These are phyloP conservation scores for Ailuropoda melanoleuca DNA, from an alignment of 2,113 vertebrate species.

Conservation along the genomic window DNA sequence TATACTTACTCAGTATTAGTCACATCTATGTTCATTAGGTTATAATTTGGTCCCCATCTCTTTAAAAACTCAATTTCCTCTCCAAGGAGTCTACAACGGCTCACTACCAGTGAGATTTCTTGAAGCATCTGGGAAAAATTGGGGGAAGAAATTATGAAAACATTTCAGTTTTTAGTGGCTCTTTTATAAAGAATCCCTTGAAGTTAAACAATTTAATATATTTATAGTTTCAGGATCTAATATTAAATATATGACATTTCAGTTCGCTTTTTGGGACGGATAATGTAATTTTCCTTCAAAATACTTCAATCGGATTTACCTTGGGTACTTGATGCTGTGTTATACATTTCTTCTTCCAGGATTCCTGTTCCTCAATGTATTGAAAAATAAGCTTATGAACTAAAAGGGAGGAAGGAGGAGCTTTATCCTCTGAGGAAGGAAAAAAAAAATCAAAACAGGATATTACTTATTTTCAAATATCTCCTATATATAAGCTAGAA, in stretches of 20 bases:
- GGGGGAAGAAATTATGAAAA: conserved; percentile 39
- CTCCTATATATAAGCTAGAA: background rate
- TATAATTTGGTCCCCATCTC: conserved; percentile 87
- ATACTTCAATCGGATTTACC: conserved; percentile 78
- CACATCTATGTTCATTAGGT: conserved; percentile 81
- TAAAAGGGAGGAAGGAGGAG: conserved; percentile 83
- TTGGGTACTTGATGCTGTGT: conserved; percentile 80
- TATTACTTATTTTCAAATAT: conserved; percentile 51
- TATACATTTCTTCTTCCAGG: conserved; percentile 82
- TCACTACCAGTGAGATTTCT: conserved; percentile 84
- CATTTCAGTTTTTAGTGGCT: conserved; percentile 26
- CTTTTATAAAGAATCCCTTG: background rate
- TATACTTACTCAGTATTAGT: conserved; percentile 83
- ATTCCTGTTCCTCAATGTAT: conserved; percentile 80
- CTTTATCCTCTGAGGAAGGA: conserved; percentile 81
- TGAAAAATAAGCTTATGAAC: conserved; percentile 86
- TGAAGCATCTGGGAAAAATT: conserved; percentile 82
- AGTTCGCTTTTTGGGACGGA: conserved; percentile 23
- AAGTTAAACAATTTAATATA: conserved; percentile 9
- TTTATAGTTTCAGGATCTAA: conserved; percentile 14
- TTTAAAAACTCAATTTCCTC: conserved; percentile 87
- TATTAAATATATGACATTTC: background rate
- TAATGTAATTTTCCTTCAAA: background rate
- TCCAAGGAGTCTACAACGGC: conserved; percentile 82
- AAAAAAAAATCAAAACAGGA: conserved; percentile 2